Evolutionary conservation across 2,113 vertebrate genomes (phyloP).

Genomic region (Campylomormyrus numenius): DNA sequence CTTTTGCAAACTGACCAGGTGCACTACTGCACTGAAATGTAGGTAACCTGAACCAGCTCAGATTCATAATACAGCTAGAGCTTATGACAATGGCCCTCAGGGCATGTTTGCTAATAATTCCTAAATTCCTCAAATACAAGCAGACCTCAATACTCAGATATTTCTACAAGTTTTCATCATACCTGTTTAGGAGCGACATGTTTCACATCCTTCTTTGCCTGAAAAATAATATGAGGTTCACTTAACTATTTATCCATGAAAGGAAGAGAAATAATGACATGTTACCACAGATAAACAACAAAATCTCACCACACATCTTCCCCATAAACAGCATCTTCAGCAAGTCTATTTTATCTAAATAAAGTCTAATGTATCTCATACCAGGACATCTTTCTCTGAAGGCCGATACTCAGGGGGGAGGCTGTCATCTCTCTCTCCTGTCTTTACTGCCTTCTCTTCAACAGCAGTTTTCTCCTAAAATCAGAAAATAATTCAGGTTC

Average conservation of each 20-base stretch:
- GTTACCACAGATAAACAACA: not conserved
- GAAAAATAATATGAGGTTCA: not conserved
- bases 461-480: slow-evolving; percentile 52
- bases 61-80: not conserved
- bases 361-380: slow-evolving; percentile 22
- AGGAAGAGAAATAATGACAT: not conserved
- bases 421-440: slow-evolving; percentile 60
- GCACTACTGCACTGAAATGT: not conserved
- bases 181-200: not conserved
- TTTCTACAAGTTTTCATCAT: not conserved
- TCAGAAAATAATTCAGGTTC: not conserved
- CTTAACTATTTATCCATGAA: not conserved
- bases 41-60: not conserved
- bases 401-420: slow-evolving; percentile 57
- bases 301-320: not conserved
- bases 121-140: not conserved
- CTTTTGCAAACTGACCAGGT: not conserved
- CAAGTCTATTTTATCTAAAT: not conserved
- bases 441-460: slow-evolving; percentile 53
- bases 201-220: not conserved
- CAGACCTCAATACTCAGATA: not conserved
- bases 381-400: slow-evolving; percentile 51
- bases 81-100: not conserved
- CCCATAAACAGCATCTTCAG: not conserved
- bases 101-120: not conserved